Conservation (phyloP, 2,797 vertebrate genomes). For the Nasua narica region DNA sequence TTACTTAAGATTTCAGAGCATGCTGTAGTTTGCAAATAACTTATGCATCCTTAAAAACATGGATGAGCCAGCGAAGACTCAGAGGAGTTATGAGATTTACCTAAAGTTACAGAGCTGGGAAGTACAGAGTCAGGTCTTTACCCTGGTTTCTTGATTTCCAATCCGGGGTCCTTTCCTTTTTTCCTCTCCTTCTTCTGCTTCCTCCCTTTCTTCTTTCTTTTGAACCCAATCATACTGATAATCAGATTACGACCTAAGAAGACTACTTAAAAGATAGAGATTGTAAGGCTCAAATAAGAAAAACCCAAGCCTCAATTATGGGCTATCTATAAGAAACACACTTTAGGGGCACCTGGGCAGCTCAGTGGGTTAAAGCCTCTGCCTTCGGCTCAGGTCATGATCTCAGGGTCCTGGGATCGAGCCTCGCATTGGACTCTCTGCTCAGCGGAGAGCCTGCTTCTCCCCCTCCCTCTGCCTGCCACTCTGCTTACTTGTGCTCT, state of each 20-base stretch:
- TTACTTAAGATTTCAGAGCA: background rate
- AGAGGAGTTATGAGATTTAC: background rate
- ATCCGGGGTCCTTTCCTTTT: background rate
- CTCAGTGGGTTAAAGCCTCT: too few species aligned
- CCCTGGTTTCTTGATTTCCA: background rate
- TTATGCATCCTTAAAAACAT: background rate
- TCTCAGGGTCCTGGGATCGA: too few species aligned
- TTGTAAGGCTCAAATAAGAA: background rate
- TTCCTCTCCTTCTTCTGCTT: background rate
- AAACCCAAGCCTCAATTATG: background rate
- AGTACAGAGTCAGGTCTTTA: background rate
- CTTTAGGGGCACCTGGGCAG: background rate
- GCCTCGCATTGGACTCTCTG: too few species aligned
- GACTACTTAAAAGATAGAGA: background rate
- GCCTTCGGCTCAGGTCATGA: too few species aligned
- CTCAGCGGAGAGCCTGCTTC: too few species aligned
- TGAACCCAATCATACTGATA: background rate
- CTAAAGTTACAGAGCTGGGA: background rate
- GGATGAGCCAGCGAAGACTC: background rate
- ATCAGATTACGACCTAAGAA: background rate
- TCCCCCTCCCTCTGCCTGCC: too few species aligned
- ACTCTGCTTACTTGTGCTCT: too few species aligned
- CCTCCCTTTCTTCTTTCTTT: background rate
- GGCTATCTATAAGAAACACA: background rate
- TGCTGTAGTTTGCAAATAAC: background rate